Evolutionary conservation across 92 coral and sea anemone genomes (phyloP), one percentile per base, ranked within the genome.

Genomic region (Parazoanthus swiftii): DNA sequence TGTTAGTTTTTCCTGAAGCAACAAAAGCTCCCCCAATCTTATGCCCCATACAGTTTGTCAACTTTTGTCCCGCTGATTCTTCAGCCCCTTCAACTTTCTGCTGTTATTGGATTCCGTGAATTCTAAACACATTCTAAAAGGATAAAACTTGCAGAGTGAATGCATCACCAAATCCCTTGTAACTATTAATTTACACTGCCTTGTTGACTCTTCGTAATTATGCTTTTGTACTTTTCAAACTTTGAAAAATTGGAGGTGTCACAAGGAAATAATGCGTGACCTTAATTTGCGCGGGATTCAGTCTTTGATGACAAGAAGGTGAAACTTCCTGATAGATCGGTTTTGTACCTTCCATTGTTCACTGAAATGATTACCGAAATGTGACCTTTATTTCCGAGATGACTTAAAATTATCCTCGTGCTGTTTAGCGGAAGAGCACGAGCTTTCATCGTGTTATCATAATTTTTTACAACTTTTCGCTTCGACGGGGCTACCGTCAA

Each of bases 11-110:
- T 90, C 91, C 93, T 89, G 90, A 71, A 91, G 88, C 84, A 92
- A 93, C 95, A 93, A 93, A 89, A 91, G 95, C 89, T 15, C 93
- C 81, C 37, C 79, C 75, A 89, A 79, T 89, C 89, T 88, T 26
- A 67, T 77, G 88, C 91, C 93, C 70, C 93, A 91, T 78, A 86
- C 85, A 44, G 93, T 51, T 88, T 51, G 74, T 25, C 42, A 77
- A 68, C 84, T 50, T 46, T 71, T 36, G 68, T 81, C 85, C 82
- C 83, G 74, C 68, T 84, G 87, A 13, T 74, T 26, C 39, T 16
- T 26, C 33, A 51, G 42, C 2, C 16, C 26, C 79, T 44, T 84
- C 67, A 84, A 84, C 21, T 84, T 66, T 11, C 7, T 77, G 9
- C 79, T 71, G 79, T 84, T 71, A 71, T 84, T 84, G 59, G 87